These are phyloP conservation scores for Drosophila ambigua DNA, from an alignment of 1,140 invertebrate genomes.

Conservation along the genomic window DNA sequence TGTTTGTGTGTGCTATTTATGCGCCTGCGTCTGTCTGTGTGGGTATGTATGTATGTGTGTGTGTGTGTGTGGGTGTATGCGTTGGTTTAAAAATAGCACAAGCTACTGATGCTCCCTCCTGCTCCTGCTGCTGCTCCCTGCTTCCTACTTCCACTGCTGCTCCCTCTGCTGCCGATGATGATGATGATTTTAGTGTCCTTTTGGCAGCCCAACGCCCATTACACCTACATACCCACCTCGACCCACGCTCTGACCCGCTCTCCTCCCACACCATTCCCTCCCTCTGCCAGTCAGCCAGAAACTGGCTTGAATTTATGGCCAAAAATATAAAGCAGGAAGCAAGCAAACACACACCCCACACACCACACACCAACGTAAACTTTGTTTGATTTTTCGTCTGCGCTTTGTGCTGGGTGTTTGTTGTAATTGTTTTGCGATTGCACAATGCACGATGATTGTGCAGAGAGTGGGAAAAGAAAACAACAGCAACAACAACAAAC, in stretches of 20 bases:
- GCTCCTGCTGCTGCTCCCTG: slow-evolving; percentile 35
- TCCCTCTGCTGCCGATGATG: slow-evolving; percentile 21
- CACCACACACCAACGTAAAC: slow-evolving; percentile 31
- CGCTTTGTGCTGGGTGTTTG: slow-evolving; percentile 21
- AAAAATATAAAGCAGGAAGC: slow-evolving; percentile 73
- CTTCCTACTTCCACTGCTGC: slow-evolving; percentile 4
- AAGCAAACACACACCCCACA: slow-evolving; percentile 31
- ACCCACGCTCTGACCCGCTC: background rate
- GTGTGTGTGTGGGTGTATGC: slow-evolving; percentile 36
- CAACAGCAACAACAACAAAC: slow-evolving; percentile 5
- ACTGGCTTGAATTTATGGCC: slow-evolving; percentile 76
- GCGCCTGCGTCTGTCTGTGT: slow-evolving; percentile 70
- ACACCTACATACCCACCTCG: slow-evolving; percentile 11
- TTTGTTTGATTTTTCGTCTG: slow-evolving; percentile 70
- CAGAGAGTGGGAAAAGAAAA: slow-evolving; percentile 30
- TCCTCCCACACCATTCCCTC: background rate
- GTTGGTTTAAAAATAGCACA: slow-evolving; percentile 80
- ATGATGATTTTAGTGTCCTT: slow-evolving; percentile 66
- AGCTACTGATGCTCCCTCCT: slow-evolving; percentile 63
- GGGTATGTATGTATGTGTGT: slow-evolving; percentile 3
- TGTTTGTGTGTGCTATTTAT: slow-evolving; percentile 69
- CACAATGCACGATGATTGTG: slow-evolving; percentile 63
- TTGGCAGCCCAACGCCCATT: slow-evolving; percentile 72
- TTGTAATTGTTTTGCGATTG: slow-evolving; percentile 41
- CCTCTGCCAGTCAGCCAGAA: slow-evolving; percentile 48